Percentiles rank a stretch among this genome's conserved stretches.
Conservation (phyloP, 2,113 vertebrate genomes). For the Chitala chitala region DNA sequence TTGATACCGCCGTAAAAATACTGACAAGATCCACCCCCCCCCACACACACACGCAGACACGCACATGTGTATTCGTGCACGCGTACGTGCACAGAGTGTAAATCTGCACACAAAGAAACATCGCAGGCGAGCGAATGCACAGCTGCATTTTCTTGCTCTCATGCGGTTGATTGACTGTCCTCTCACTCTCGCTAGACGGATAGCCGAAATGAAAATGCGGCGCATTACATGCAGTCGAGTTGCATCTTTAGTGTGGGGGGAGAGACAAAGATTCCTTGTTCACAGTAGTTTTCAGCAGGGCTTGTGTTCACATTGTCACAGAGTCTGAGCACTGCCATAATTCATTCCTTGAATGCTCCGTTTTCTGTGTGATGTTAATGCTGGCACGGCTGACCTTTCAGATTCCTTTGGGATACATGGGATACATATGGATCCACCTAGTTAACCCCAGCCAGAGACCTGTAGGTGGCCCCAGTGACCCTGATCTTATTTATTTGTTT, state of each 20-base stretch:
- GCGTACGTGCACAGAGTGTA: not conserved
- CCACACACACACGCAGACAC: not conserved
- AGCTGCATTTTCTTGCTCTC: no score
- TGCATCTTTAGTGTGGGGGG: not conserved
- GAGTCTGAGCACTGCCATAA: not conserved
- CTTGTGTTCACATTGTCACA: not conserved
- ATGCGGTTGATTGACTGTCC: no score
- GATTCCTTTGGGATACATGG: not conserved
- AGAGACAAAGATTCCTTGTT: not conserved
- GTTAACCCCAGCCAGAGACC: not conserved
- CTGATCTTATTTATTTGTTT: no score
- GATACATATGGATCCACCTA: not conserved
- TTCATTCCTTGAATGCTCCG: not conserved
- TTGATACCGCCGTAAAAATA: slow-evolving; percentile 6
- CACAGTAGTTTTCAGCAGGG: no score
- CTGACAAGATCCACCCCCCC: not conserved
- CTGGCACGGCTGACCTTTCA: not conserved
- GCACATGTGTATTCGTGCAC: not conserved
- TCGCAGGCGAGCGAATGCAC: not conserved
- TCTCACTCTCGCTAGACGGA: no score
- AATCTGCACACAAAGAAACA: not conserved
- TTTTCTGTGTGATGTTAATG: not conserved
- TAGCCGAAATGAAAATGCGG: no score
- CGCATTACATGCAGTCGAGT: no score
- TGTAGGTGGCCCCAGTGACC: not conserved